Evolutionary conservation across 2,888 invertebrate genomes (phyloP).

Genomic region (Brachynemurus nebulosus): DNA sequence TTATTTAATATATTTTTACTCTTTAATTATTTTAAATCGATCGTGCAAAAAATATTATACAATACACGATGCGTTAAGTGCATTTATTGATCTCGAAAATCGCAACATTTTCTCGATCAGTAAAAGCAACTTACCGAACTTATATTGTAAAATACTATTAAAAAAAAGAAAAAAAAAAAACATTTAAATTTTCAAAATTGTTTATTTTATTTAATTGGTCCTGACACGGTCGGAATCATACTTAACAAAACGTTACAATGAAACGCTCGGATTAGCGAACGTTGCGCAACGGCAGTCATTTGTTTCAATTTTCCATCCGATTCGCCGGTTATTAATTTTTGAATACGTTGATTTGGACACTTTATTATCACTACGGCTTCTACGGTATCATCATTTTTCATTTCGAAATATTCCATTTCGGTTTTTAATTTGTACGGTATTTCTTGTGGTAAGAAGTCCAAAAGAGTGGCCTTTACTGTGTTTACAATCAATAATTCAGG

Average conservation of each 20-base stretch:
- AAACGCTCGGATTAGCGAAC: constrained; percentile 28
- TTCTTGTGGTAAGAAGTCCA: constrained; percentile 73
- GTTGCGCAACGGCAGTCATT: constrained; percentile 40
- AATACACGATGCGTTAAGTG: too few species aligned
- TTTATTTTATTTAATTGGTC: too few species aligned
- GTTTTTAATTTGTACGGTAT: constrained; percentile 67
- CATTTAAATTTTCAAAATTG: too few species aligned
- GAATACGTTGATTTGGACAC: constrained; percentile 47
- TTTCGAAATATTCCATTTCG: constrained; percentile 50
- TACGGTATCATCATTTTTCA: constrained; percentile 37
- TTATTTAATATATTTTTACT: too few species aligned
- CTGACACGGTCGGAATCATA: too few species aligned
- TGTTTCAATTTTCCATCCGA: constrained; percentile 53
- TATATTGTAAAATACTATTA: too few species aligned
- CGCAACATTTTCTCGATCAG: too few species aligned
- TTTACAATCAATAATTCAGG: constrained; percentile 54
- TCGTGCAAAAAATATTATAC: too few species aligned
- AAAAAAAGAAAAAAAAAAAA: too few species aligned
- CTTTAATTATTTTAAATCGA: too few species aligned
- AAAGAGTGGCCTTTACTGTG: constrained; percentile 66
- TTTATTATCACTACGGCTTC: constrained; percentile 43
- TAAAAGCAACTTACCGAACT: too few species aligned
- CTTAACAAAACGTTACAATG: constrained; percentile 26
- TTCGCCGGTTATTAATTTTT: constrained; percentile 51
- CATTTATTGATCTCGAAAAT: too few species aligned